These are phyloP conservation scores for Drosophila neonasuta DNA, from an alignment of 2,888 invertebrate genomes.

Conservation along the genomic window DNA sequence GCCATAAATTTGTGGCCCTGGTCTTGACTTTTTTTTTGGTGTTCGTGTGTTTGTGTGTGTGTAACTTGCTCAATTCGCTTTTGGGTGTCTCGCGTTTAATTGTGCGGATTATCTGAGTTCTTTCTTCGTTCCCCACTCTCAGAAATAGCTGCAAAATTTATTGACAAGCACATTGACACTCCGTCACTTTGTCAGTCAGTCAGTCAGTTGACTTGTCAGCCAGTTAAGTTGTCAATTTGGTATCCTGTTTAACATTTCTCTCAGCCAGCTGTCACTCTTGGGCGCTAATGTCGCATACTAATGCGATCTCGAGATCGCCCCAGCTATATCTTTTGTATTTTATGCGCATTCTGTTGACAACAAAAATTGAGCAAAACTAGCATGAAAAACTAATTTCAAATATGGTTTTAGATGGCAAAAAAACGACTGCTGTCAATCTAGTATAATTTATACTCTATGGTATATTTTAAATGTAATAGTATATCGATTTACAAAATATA, in stretches of 20 bases:
- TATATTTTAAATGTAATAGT: too few relatives aligned
- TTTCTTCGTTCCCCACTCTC: neutral
- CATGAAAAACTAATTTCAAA: neutral
- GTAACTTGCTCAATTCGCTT: conserved; percentile 47
- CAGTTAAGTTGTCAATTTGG: conserved; percentile 62
- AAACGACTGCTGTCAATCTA: too few relatives aligned
- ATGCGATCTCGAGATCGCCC: conserved; percentile 21
- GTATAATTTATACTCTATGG: too few relatives aligned
- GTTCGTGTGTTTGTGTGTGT: neutral
- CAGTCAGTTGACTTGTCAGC: conserved; percentile 52
- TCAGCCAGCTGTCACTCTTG: conserved; percentile 54
- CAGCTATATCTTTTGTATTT: neutral
- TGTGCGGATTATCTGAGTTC: conserved; percentile 67
- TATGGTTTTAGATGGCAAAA: neutral
- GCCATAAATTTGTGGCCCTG: conserved; percentile 35
- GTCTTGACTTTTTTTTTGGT: conserved; percentile 36
- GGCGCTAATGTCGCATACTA: conserved; percentile 61
- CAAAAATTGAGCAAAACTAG: neutral
- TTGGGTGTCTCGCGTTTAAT: conserved; percentile 65
- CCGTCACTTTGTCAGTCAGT: conserved; percentile 38
- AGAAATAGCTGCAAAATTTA: conserved; percentile 58
- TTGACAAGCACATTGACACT: conserved; percentile 67
- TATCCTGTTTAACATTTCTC: conserved; percentile 63
- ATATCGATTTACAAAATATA: too few relatives aligned
- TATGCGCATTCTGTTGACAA: conserved; percentile 25